Conservation (phyloP, 2,113 vertebrate species). For the Rhinoderma darwinii region DNA sequence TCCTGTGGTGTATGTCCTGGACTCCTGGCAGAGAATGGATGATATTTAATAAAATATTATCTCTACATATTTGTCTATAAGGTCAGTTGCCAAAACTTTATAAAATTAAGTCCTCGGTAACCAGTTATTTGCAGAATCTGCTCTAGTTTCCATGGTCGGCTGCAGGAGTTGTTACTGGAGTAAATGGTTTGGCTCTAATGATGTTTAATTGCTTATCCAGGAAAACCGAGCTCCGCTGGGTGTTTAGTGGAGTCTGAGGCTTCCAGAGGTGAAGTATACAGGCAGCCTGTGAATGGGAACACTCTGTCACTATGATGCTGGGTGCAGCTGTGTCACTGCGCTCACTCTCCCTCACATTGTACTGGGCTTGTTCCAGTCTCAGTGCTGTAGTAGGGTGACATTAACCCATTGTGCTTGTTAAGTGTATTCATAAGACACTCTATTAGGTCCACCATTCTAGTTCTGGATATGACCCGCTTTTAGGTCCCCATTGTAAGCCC, state of each 20-base stretch:
- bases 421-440: not conserved
- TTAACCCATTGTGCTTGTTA: not conserved
- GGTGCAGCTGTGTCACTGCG: not conserved
- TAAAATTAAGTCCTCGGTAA: constrained; percentile 39
- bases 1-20: not conserved
- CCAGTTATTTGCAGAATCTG: constrained; percentile 47
- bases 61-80: constrained; percentile 12
- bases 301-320: constrained; percentile 17
- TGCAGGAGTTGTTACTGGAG: constrained; percentile 47
- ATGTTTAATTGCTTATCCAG: constrained; percentile 56
- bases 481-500: no score
- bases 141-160: constrained; percentile 45
- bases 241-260: constrained; percentile 14
- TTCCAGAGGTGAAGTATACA: constrained; percentile 38
- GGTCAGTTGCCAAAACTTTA: constrained; percentile 20
- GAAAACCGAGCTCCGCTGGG: constrained; percentile 23
- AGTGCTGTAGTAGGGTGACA: not conserved
- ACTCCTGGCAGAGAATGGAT: not conserved
- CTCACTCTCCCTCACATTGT: not conserved
- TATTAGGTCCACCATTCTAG: no score
- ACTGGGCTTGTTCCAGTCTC: not conserved
- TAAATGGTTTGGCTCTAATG: constrained; percentile 43
- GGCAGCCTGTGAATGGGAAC: not conserved
- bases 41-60: constrained; percentile 6
- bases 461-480: not conserved